These are phyloP conservation scores for Echinops telfairi DNA, from an alignment of 2,113 vertebrate genomes.

Conservation along the genomic window DNA sequence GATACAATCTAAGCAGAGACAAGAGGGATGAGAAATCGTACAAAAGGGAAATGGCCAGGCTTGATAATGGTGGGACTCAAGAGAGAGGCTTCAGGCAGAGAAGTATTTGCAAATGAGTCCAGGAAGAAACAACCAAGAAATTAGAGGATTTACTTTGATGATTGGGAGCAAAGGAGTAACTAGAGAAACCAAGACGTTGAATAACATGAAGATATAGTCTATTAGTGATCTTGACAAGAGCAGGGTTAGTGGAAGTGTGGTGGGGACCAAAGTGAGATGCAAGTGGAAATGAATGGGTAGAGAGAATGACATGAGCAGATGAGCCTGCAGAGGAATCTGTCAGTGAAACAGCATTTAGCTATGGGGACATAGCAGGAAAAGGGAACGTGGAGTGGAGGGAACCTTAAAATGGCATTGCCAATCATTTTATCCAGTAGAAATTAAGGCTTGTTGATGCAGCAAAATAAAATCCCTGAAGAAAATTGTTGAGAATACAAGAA, in stretches of 20 bases:
- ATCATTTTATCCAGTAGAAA: not conserved
- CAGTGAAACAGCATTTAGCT: not conserved
- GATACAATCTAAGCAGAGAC: no score
- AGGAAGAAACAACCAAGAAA: not conserved
- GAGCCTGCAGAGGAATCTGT: not conserved
- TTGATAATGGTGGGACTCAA: rapidly evolving
- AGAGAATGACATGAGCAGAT: not conserved
- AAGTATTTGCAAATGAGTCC: not conserved
- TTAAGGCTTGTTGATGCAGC: not conserved
- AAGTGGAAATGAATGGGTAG: not conserved
- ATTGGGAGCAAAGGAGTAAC: no score
- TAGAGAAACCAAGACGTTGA: not conserved
- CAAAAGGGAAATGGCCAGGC: not conserved
- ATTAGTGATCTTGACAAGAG: no score
- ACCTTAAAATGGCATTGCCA: not conserved
- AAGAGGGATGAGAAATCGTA: not conserved
- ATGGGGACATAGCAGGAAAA: not conserved
- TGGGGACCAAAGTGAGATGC: no score
- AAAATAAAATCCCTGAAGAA: not conserved
- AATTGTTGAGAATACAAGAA: not conserved
- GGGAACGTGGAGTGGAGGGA: not conserved
- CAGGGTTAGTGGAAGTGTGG: not conserved
- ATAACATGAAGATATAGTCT: not conserved
- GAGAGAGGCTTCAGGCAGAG: not conserved
- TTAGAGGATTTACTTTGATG: not conserved